Percentiles rank a stretch among this genome's conserved stretches.
Conservation (phyloP, 2,888 invertebrate genomes). For the Hartigia nigra region DNA sequence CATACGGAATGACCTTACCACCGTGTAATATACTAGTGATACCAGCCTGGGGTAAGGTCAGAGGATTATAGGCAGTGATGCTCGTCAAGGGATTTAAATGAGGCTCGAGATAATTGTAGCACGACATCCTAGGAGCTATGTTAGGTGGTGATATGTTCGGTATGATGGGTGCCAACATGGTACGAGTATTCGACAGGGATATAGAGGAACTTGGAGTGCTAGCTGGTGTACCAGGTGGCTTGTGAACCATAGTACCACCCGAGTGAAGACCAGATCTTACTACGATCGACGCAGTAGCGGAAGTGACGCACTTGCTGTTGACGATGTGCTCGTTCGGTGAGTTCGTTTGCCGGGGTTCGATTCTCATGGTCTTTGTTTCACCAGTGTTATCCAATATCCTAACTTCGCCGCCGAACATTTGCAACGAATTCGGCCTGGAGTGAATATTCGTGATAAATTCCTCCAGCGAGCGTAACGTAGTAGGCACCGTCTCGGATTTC, state of each 20-base stretch:
- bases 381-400: conserved; percentile 78
- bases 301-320: conserved; percentile 42
- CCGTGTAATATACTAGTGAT: conserved; percentile 74
- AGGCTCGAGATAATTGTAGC: conserved; percentile 58
- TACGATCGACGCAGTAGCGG: conserved; percentile 77
- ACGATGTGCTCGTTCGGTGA: conserved; percentile 66
- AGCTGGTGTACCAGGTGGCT: conserved; percentile 64
- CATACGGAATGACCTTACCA: conserved; percentile 84
- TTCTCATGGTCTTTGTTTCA: conserved; percentile 76
- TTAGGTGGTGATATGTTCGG: conserved; percentile 70
- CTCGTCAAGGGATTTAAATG: conserved; percentile 72
- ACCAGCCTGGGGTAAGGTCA: conserved; percentile 73
- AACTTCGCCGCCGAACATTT: conserved; percentile 84
- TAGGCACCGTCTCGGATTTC: conserved; percentile 67
- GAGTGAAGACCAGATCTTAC: conserved; percentile 86
- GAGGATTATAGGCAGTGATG: conserved; percentile 77
- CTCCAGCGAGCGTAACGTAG: conserved; percentile 69
- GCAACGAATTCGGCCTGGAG: conserved; percentile 71
- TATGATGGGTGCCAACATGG: conserved; percentile 70
- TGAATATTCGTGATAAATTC: conserved; percentile 68
- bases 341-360: conserved; percentile 70
- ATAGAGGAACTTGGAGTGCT: conserved; percentile 48
- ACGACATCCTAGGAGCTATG: conserved; percentile 65
- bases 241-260: conserved; percentile 82
- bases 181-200: conserved; percentile 68